A percentile compares a stretch with the other conserved stretches of the same genome.
Conservation (phyloP, 2,113 vertebrate genomes). For the Corythaeola cristata region DNA sequence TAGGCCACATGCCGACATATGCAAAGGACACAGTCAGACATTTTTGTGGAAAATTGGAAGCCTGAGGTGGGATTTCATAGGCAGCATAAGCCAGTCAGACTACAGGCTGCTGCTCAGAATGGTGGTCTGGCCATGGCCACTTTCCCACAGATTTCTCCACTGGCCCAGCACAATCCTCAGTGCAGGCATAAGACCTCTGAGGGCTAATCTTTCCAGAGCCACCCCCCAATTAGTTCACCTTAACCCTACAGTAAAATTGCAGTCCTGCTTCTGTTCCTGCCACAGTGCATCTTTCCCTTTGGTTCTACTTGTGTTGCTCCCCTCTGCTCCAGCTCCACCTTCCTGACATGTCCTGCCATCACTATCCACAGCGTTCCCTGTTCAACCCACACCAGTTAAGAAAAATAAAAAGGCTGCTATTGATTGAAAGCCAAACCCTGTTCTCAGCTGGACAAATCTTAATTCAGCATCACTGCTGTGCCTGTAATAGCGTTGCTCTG, state of each 20-base stretch:
- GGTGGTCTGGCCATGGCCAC: neutral
- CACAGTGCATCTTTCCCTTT: neutral
- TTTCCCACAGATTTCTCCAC: neutral
- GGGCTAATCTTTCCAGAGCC: neutral
- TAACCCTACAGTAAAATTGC: neutral
- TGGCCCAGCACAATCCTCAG: neutral
- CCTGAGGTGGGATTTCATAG: neutral
- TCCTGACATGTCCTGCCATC: neutral
- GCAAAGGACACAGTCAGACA: neutral
- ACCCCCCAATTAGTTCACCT: neutral
- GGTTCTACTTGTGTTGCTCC: neutral
- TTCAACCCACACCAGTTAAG: neutral
- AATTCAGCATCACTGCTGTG: neutral
- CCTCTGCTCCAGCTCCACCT: neutral
- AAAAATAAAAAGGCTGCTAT: neutral
- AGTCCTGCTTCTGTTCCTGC: neutral
- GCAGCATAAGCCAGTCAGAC: neutral
- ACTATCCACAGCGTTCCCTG: neutral
- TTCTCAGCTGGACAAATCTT: constrained; percentile 8
- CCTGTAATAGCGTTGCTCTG: neutral
- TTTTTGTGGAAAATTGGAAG: neutral
- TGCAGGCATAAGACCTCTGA: neutral
- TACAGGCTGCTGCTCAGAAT: neutral
- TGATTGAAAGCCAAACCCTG: neutral
- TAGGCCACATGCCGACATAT: neutral